Conservation (phyloP, 2,888 invertebrate genomes). For the Pandemis heparana region DNA sequence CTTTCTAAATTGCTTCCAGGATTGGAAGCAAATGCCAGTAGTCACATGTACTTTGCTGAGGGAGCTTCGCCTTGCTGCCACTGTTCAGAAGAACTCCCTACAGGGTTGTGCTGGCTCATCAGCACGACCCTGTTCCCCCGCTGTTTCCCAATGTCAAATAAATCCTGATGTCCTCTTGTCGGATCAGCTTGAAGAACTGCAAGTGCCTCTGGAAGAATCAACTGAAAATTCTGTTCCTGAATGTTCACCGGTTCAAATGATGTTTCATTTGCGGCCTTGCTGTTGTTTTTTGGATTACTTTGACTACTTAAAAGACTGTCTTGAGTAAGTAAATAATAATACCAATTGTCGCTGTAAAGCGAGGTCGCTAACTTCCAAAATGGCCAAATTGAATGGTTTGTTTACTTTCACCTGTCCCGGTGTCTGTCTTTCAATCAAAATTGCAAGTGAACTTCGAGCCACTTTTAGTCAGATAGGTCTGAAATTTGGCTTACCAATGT, state of each 20-base stretch:
- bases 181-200: not conserved
- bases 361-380: too few species aligned
- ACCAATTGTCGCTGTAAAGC: too few species aligned
- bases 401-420: too few species aligned
- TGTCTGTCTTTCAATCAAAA: too few species aligned
- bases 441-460: too few species aligned
- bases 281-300: not conserved
- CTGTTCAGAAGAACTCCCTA: not conserved
- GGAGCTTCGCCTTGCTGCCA: not conserved
- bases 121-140: not conserved
- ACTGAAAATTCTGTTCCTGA: not conserved
- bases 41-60: not conserved
- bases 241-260: not conserved
- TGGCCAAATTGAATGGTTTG: too few species aligned
- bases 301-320: not conserved
- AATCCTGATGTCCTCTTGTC: not conserved
- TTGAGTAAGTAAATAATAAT: not conserved
- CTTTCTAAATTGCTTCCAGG: not conserved
- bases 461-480: too few species aligned
- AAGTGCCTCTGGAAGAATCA: not conserved
- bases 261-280: not conserved
- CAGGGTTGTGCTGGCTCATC: not conserved
- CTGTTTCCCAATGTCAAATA: not conserved
- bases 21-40: slow-evolving; percentile 10
- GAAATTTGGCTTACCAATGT: too few species aligned